A percentile compares a stretch with the other conserved stretches of the same genome.
Evolutionary conservation across 2,888 invertebrate species (phyloP).

Genomic region (Caenorhabditis doughertyi): DNA sequence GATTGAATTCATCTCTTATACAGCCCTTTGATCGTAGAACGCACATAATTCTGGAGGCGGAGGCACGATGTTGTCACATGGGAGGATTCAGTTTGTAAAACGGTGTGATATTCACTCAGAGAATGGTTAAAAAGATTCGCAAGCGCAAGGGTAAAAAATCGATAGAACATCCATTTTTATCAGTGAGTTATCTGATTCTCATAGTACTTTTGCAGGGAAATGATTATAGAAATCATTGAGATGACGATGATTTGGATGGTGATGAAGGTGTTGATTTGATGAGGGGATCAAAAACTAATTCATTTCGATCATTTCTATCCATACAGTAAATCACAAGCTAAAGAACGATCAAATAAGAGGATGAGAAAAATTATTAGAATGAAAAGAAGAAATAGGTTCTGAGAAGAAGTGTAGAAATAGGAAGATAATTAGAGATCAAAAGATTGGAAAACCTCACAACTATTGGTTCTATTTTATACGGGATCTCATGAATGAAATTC

Average conservation of each 20-base stretch:
- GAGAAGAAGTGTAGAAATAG: background rate
- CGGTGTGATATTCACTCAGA: conserved; percentile 49
- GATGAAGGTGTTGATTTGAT: conserved; percentile 20
- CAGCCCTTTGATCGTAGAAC: conserved; percentile 48
- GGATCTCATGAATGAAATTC: too few species aligned
- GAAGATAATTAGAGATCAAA: background rate
- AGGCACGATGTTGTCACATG: conserved; percentile 50
- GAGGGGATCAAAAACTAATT: conserved; percentile 50
- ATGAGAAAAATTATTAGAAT: background rate
- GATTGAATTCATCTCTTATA: conserved; percentile 46
- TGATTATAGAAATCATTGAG: background rate
- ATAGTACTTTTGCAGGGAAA: conserved; percentile 32
- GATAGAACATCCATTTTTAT: conserved; percentile 41
- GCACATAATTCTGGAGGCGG: conserved; percentile 49
- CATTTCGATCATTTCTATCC: background rate
- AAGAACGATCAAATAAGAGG: conserved; percentile 27
- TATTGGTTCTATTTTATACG: background rate
- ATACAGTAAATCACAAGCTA: conserved; percentile 6
- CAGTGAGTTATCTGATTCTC: background rate
- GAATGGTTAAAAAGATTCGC: conserved; percentile 55
- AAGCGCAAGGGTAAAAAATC: background rate
- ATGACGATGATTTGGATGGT: background rate
- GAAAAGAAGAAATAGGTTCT: background rate
- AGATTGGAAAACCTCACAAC: background rate
- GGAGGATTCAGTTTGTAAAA: conserved; percentile 32